Percentiles rank a stretch among this genome's conserved stretches.
phyloP scores from a whole-genome alignment of 2,797 vertebrate species.

The Silurus aristotelis region DNA sequence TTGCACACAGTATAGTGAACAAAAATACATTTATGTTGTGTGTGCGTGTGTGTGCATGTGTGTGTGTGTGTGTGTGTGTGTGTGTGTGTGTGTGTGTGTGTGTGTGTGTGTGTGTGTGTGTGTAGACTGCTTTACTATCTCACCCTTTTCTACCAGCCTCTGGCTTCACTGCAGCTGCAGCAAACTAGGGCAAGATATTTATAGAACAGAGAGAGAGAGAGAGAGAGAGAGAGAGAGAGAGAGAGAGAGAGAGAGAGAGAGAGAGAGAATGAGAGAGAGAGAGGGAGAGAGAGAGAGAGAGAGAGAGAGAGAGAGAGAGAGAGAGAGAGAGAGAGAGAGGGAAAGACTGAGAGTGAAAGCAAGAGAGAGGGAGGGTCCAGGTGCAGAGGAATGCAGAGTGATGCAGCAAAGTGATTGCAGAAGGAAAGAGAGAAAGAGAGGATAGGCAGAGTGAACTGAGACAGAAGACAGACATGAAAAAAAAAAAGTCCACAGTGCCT shows the following conservation, averaged over 20 bases:
- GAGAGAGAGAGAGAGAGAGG: constrained; percentile 39
- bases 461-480: background rate
- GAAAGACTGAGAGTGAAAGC: constrained; percentile 40
- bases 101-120: constrained; percentile 19
- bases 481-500: constrained; percentile 1
- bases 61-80: constrained; percentile 22
- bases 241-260: constrained; percentile 54
- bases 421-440: background rate
- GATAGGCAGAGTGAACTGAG: background rate
- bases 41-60: background rate
- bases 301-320: constrained; percentile 51
- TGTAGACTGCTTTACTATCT: constrained; percentile 41
- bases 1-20: background rate
- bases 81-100: constrained; percentile 20
- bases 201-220: constrained; percentile 68
- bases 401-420: background rate
- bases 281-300: constrained; percentile 50
- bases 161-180: constrained; percentile 76
- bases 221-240: constrained; percentile 45
- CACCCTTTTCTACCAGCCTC: constrained; percentile 58
- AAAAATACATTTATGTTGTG: background rate
- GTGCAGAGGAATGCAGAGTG: no score
- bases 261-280: constrained; percentile 54
- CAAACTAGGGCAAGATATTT: constrained; percentile 85
- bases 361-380: background rate